Evolutionary conservation across 64 coral and sea anemone genomes (phyloP), one percentile per base, ranked within the genome.

Genomic region (Montipora capricornis): DNA sequence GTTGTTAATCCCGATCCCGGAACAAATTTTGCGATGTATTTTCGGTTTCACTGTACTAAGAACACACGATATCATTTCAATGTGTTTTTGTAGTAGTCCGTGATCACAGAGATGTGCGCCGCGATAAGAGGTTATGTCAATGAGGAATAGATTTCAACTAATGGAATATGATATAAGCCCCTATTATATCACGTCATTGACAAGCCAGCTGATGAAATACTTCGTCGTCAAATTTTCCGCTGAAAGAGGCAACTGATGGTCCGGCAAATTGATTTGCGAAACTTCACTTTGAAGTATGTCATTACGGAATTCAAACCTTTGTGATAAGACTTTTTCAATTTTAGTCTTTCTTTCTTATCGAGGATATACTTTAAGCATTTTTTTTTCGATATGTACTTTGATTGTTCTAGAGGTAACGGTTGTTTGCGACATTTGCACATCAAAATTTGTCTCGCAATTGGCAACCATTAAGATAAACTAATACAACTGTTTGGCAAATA

Each of bases 41-140:
- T 70, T 86, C 8, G 82, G 67, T 73, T 73, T 47, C 44, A 73
- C 8, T 44, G 44, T 45, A n/a, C 62, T 51, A 24, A 51, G 64
- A 82, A 82, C 64, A 61, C 26, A 64, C 37, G 5, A 37, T 5
- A 2, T 45, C 20, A 71, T 16, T 45, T 13, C 10, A 68, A 86
- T 86, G 19, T 71, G 44, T 70, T 86, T 86, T 70, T 86, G 64
- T 86, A 50, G 82, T 49, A 50, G 70, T 20, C 17, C 16, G 46
- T 71, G 13, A 86, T 68, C 66, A 71, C 82, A 73, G 66, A 22
- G 82, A 86, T 86, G 8, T 73, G 47, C 44, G 66, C 15, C 8
- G 5, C 2, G 62, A 73, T 84, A 86, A 71, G 45, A 71, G 82
- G 47, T 86, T 64, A 20, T 86, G 82, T 86, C 82, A 86, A 20